These are phyloP conservation scores for Halcyon smyrnensis DNA, from an alignment of 2,797 vertebrate species.

Conservation along the genomic window DNA sequence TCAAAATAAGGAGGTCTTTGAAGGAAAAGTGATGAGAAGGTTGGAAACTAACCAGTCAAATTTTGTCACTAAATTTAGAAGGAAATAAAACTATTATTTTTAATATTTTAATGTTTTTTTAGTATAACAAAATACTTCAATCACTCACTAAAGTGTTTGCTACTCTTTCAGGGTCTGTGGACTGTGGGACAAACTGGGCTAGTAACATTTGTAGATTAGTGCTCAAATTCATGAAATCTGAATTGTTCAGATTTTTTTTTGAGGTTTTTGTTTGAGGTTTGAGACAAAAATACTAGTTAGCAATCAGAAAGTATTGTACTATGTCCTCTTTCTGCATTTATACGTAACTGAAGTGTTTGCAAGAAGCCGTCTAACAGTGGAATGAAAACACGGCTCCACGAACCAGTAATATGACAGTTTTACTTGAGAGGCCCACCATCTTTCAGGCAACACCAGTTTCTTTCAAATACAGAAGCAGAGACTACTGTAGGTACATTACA, in stretches of 20 bases:
- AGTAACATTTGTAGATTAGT: not conserved
- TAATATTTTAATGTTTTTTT: not conserved
- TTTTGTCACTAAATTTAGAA: not conserved
- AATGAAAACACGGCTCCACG: not conserved
- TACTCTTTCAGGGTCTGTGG: not conserved
- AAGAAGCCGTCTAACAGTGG: not conserved
- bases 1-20: not conserved
- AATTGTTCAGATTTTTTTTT: no score
- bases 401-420: not conserved
- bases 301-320: not conserved
- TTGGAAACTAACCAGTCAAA: not conserved
- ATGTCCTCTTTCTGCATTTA: not conserved
- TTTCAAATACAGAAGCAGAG: not conserved
- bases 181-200: not conserved
- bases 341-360: not conserved
- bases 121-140: not conserved
- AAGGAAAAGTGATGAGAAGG: not conserved
- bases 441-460: not conserved
- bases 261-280: not conserved
- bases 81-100: not conserved
- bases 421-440: not conserved
- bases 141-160: not conserved
- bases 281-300: not conserved
- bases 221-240: not conserved
- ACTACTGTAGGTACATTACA: not conserved